These are phyloP conservation scores for Rhizomys pruinosus DNA, from an alignment of 2,113 vertebrate species.

Conservation along the genomic window DNA sequence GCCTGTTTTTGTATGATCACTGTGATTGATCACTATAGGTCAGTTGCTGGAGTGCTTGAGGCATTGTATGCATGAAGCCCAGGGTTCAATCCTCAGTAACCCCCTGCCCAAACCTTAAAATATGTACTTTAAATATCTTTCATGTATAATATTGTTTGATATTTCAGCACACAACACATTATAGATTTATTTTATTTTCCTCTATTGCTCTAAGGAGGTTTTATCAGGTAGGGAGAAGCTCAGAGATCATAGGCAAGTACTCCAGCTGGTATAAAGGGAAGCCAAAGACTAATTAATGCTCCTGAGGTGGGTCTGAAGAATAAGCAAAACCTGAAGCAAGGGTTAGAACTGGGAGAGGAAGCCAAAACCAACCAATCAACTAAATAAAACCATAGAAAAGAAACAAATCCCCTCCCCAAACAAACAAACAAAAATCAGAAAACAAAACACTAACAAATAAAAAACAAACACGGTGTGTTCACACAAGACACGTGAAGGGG, in stretches of 20 bases:
- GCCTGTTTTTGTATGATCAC: slow-evolving; percentile 7
- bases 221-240: slow-evolving; percentile 1
- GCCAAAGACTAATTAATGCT: background rate
- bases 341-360: background rate
- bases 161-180: background rate
- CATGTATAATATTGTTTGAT: background rate
- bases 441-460: background rate
- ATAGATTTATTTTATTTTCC: background rate
- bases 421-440: too few relatives aligned
- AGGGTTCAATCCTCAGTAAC: background rate
- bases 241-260: background rate
- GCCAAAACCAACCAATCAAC: too few relatives aligned
- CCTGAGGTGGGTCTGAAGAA: background rate
- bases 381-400: too few relatives aligned
- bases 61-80: too few relatives aligned
- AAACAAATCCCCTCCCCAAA: too few relatives aligned
- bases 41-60: too few relatives aligned
- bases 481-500: background rate
- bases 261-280: background rate
- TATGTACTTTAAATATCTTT: background rate
- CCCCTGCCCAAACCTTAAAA: background rate
- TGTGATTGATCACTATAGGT: background rate
- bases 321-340: background rate
- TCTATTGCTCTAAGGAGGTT: background rate
- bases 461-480: background rate